phyloP scores from a whole-genome alignment of 35 echinoderm and acorn worm genomes.

The Amphiura filiformis region DNA sequence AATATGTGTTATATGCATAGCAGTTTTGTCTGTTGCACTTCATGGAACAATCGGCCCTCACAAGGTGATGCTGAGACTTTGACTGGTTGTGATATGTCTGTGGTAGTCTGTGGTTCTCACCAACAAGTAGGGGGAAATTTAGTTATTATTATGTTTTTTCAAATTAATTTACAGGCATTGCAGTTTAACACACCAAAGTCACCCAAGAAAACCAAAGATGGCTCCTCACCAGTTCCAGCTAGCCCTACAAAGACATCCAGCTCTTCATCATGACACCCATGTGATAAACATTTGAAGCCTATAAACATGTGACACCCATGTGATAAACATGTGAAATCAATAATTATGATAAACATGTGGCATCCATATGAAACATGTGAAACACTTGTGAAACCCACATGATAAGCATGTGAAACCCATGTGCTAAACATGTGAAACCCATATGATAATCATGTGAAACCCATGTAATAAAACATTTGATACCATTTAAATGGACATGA shows the following conservation, averaged over 20 bases:
- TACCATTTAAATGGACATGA: no score
- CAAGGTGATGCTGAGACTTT: background rate
- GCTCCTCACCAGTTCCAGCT: background rate
- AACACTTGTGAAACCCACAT: no score
- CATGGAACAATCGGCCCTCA: background rate
- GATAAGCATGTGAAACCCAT: no score
- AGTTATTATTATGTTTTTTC: background rate
- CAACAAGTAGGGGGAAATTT: background rate
- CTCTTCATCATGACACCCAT: background rate
- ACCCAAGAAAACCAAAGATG: background rate
- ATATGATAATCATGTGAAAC: no score
- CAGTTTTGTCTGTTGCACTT: no score
- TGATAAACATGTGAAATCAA: background rate
- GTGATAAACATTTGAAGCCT: background rate
- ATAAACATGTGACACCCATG: background rate
- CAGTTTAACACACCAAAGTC: background rate
- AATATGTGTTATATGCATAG: no score
- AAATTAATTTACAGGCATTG: background rate
- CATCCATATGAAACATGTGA: no score
- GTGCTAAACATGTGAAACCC: no score
- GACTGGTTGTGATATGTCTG: background rate
- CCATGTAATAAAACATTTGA: no score
- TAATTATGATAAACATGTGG: no score
- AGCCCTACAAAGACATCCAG: background rate
- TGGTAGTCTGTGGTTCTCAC: background rate